Conservation (phyloP, 2,797 vertebrate genomes). For the Crypturellus tataupa region DNA sequence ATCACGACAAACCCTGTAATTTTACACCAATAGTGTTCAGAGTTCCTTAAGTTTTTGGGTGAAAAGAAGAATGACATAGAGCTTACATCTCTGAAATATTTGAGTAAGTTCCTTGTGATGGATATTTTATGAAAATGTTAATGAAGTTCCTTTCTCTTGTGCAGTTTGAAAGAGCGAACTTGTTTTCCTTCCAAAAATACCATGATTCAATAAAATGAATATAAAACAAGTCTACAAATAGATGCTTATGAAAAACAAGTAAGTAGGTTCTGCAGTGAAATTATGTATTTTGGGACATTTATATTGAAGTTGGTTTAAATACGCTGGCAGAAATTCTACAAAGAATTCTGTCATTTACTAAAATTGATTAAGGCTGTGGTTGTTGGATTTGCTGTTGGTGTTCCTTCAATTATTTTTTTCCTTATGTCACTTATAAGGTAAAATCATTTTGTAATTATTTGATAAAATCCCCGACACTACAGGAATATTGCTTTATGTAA, state of each 20-base stretch:
- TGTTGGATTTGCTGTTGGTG: not conserved
- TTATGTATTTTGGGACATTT: not conserved
- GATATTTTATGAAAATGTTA: not conserved
- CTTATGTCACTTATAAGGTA: not conserved
- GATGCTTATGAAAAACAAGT: not conserved
- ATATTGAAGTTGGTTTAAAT: not conserved
- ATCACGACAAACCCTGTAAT: not conserved
- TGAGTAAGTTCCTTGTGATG: not conserved
- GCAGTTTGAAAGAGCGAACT: not conserved
- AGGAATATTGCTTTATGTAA: conserved; percentile 39
- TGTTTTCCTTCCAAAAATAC: not conserved
- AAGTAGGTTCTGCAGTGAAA: conserved; percentile 20
- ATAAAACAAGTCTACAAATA: not conserved
- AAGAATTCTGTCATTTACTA: not conserved
- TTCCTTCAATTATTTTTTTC: not conserved
- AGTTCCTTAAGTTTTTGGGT: not conserved
- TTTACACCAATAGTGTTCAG: not conserved
- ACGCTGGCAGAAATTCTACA: not conserved
- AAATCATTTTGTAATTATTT: conserved; percentile 11
- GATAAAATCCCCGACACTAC: conserved; percentile 11
- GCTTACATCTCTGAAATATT: not conserved
- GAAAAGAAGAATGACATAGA: not conserved
- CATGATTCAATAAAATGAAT: not conserved
- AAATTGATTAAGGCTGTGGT: not conserved
- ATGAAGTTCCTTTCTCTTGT: not conserved